Evolutionary conservation across 2,797 vertebrate genomes (phyloP).

Genomic region (Limosa lapponica): DNA sequence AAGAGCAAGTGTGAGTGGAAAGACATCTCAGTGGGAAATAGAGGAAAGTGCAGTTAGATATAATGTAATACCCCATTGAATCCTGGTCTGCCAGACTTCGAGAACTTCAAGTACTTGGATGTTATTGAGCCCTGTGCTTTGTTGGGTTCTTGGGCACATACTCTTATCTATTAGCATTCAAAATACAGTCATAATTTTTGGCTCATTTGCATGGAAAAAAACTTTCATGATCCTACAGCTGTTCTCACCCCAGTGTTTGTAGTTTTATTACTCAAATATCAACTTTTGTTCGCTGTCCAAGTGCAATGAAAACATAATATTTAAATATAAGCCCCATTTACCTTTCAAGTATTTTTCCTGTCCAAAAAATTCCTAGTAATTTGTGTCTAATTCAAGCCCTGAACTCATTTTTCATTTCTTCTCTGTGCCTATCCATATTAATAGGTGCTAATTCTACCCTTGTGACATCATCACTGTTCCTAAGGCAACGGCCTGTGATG

Average conservation of each 20-base stretch:
- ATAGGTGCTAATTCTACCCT: conserved; percentile 53
- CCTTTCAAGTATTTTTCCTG: conserved; percentile 72
- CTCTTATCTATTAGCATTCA: not conserved
- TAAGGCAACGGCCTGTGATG: conserved; percentile 41
- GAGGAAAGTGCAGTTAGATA: not conserved
- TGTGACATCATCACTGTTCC: conserved; percentile 54
- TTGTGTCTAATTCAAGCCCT: conserved; percentile 34
- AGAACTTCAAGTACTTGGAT: not conserved
- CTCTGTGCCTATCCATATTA: not conserved
- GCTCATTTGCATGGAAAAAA: conserved; percentile 65
- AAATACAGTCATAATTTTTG: conserved; percentile 44
- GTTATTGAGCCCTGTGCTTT: not conserved
- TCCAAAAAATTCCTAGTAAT: conserved; percentile 61
- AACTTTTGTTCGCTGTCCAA: conserved; percentile 50
- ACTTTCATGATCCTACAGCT: conserved; percentile 51
- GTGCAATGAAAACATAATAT: conserved; percentile 67
- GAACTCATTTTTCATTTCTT: conserved; percentile 58
- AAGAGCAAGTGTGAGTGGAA: not conserved
- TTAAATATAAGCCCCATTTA: conserved; percentile 71
- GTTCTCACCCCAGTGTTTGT: conserved; percentile 56
- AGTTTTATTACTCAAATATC: conserved; percentile 63
- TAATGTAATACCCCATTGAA: not conserved
- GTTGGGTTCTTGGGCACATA: not conserved
- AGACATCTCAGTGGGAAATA: not conserved
- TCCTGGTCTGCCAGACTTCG: not conserved